Base-by-base conservation (phyloP, 2,797 vertebrate species). In the Myotis daubentonii region DNA sequence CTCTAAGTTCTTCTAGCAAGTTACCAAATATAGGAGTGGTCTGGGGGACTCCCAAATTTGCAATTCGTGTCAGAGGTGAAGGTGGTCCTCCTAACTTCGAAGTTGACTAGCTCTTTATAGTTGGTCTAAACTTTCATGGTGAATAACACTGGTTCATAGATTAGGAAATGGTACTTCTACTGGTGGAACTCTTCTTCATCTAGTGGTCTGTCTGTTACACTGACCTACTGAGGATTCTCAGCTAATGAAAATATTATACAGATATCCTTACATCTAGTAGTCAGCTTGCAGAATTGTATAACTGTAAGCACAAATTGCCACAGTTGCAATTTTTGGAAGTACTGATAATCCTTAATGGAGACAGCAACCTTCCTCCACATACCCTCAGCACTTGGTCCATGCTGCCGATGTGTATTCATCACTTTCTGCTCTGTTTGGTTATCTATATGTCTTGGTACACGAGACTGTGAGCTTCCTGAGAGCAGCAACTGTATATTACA, bases 341-440 rank as follows among this genome's bases (percentile, higher is more conserved):
- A 25, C 7, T 66, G 44, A 38, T 70, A n/a, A 53, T 25, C 53
- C 51, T 65, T 72, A 15, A 36, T 2, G 11, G 55, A 86, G 65
- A 23, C 28, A 79, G 33, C 1, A 65, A 7, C 10, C 22, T 28
- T 80, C 23, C 3, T 33, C 22, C 4, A 30, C 1, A 65, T 0
- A 12, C 44, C 33, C 53, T 87, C 53, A 11, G 28, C 8, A 5
- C 33, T 47, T 30, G 38, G 36, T 51, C 38, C 74, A 17, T 17
- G 23, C 23, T 76, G 19, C 62, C 2, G 1, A 22, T 7, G 6
- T 0, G 4, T 0, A 17, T 41, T 85, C 8, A 6, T 51, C 6
- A 3, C 16, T n/a, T 68, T 25, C n/a, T 15, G 9, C 41, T 66
- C 75, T 22, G 8, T 23, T 16, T 25, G 13, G 13, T 44, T 76